Percentiles rank a stretch among this genome's conserved stretches.
These are phyloP conservation scores for Cephus runcator DNA, from an alignment of 2,888 invertebrate genomes.

Conservation along the genomic window DNA sequence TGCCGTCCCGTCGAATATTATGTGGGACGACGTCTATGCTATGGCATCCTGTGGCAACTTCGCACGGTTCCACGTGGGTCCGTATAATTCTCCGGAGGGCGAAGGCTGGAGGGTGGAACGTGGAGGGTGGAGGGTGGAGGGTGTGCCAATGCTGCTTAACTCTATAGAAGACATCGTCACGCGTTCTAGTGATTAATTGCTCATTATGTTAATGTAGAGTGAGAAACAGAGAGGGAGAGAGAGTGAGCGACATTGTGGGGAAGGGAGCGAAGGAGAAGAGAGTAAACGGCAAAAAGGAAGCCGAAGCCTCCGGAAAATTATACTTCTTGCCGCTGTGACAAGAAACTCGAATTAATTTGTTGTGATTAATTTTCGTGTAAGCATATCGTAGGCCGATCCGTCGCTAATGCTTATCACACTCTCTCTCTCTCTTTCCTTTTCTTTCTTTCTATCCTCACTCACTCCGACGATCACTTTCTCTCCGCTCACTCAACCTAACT, in stretches of 20 bases:
- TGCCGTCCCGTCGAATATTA: background rate
- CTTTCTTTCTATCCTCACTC: too few species aligned
- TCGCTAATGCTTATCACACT: background rate
- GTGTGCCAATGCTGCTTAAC: background rate
- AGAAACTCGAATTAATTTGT: constrained; percentile 20
- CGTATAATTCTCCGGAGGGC: background rate
- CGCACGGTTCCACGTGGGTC: background rate
- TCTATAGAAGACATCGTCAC: constrained; percentile 16
- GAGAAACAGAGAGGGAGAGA: constrained; percentile 5
- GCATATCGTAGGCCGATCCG: constrained; percentile 9
- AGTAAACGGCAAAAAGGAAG: background rate
- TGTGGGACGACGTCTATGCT: background rate
- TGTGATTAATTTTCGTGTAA: constrained; percentile 27
- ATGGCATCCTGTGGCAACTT: background rate
- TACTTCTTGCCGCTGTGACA: constrained; percentile 9
- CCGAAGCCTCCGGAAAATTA: background rate
- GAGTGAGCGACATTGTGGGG: background rate
- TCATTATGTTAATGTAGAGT: constrained; percentile 43
- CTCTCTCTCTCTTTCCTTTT: background rate
- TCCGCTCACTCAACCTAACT: background rate
- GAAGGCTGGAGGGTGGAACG: too few species aligned
- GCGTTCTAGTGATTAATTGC: constrained; percentile 41
- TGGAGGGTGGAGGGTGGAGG: background rate
- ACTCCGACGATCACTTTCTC: background rate
- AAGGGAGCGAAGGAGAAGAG: constrained; percentile 14